Conservation (phyloP, 2,113 vertebrate genomes). For the Scartelaos histophorus region DNA sequence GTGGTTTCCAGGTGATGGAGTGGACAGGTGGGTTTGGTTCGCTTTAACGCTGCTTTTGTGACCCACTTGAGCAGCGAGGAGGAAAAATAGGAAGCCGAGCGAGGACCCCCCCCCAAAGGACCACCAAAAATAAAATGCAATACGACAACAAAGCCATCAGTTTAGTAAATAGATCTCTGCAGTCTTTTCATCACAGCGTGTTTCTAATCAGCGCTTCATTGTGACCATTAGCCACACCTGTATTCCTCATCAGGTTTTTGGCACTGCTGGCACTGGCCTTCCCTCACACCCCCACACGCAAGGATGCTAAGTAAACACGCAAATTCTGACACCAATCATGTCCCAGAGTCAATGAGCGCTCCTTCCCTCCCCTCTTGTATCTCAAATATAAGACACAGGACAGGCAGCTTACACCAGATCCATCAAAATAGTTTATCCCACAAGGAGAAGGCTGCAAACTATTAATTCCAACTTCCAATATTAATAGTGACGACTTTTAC, state of each 20-base stretch:
- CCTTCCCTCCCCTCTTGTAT: constrained; percentile 36
- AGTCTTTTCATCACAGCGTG: constrained; percentile 54
- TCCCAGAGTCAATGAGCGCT: constrained; percentile 62
- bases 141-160: constrained; percentile 73
- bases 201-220: constrained; percentile 71
- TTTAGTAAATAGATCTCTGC: constrained; percentile 70
- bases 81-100: constrained; percentile 53
- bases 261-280: constrained; percentile 54
- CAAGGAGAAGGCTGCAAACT: constrained; percentile 24
- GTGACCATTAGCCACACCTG: constrained; percentile 70
- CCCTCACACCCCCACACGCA: constrained; percentile 41
- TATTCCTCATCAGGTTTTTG: constrained; percentile 73
- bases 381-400: constrained; percentile 64
- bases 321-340: constrained; percentile 74
- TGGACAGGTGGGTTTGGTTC: constrained; percentile 45
- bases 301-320: constrained; percentile 70
- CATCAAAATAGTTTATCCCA: constrained; percentile 74
- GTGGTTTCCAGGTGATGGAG: constrained; percentile 60
- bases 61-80: constrained; percentile 63
- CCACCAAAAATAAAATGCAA: constrained; percentile 33
- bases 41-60: constrained; percentile 42
- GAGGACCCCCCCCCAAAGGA: constrained; percentile 64
- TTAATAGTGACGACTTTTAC: too few species aligned
- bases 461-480: too few species aligned
- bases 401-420: constrained; percentile 57